Conservation (phyloP, 2,113 vertebrate species). For the Campylomormyrus tamandua region DNA sequence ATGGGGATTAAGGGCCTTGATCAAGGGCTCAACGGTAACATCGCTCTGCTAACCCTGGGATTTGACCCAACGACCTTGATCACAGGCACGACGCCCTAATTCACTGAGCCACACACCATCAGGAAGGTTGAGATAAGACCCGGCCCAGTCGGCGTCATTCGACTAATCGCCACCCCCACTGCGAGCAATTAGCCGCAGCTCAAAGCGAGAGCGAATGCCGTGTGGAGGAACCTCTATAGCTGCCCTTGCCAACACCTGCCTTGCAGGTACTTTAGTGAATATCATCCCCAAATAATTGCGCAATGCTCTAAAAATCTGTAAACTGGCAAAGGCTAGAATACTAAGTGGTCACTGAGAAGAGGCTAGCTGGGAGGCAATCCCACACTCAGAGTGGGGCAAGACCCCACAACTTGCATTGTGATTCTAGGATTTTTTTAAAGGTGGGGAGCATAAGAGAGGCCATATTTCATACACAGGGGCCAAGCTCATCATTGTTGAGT, state of each 20-base stretch:
- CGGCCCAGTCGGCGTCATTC: background rate
- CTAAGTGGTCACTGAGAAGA: background rate
- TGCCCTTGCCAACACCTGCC: background rate
- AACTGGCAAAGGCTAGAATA: background rate
- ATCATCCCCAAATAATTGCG: background rate
- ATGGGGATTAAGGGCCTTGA: background rate
- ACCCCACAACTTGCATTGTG: background rate
- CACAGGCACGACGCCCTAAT: background rate
- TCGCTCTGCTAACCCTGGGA: background rate
- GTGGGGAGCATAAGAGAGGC: too few species aligned
- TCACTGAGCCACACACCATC: background rate
- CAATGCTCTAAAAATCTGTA: background rate
- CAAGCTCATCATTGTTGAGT: background rate
- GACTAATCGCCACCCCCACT: background rate
- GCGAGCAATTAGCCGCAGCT: background rate
- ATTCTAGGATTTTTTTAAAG: background rate
- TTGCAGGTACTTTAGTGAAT: background rate
- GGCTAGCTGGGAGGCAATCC: background rate
- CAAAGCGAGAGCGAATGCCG: background rate
- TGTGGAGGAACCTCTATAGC: background rate
- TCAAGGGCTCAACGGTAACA: background rate
- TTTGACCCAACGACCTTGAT: background rate
- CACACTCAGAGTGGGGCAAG: background rate
- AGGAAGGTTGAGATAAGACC: background rate
- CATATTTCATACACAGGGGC: background rate